A percentile compares a stretch with the other conserved stretches of the same genome.
These are phyloP conservation scores for Emys orbicularis DNA, from an alignment of 2,797 vertebrate species.

Conservation along the genomic window DNA sequence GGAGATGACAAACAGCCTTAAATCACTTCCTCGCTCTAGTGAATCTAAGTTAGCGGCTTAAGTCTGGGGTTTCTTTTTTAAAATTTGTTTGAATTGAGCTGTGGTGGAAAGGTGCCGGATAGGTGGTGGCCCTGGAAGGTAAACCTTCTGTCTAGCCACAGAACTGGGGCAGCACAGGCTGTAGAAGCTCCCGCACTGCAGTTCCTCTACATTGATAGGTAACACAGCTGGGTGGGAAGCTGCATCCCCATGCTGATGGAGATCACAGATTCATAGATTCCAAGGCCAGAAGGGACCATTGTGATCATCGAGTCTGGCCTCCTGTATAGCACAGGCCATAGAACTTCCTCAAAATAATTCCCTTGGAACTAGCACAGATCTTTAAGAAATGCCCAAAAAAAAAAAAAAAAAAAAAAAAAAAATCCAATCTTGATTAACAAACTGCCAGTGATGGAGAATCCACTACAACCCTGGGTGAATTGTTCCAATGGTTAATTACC, in stretches of 20 bases:
- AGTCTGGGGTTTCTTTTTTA: neutral
- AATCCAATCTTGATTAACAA: neutral
- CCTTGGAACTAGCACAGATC: neutral
- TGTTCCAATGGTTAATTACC: neutral
- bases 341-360: neutral
- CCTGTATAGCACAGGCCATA: neutral
- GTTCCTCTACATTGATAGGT: fast-evolving
- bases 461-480: neutral
- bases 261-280: neutral
- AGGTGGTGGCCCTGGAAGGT: neutral
- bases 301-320: neutral
- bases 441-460: neutral
- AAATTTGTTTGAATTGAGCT: neutral
- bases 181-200: fast-evolving
- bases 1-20: neutral
- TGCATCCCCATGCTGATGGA: fast-evolving
- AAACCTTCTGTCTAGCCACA: neutral
- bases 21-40: neutral
- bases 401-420: no score
- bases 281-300: neutral
- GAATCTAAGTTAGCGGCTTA: neutral
- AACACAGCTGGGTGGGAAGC: neutral
- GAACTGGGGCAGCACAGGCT: neutral
- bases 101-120: fast-evolving
- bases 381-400: no score